Percentiles rank a stretch among this genome's conserved stretches.
Evolutionary conservation across 2,888 invertebrate genomes (phyloP).

Genomic region (Brachypterus glaber): DNA sequence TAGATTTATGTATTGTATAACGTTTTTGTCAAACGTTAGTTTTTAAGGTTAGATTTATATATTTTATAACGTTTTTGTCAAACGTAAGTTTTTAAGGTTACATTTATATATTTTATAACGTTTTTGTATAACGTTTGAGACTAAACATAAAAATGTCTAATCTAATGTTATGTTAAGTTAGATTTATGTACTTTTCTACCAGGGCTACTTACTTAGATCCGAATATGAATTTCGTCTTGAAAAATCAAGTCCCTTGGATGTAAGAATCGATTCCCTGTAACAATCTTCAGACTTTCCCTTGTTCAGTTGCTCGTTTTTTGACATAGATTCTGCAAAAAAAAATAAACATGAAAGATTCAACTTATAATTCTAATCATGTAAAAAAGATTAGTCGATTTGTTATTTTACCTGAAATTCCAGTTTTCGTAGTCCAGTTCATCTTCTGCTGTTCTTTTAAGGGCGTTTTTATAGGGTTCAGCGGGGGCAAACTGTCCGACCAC

Average conservation of each 20-base stretch:
- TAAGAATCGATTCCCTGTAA: constrained; percentile 43
- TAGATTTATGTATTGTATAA: too few species aligned
- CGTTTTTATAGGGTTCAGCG: constrained; percentile 40
- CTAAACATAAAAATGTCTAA: too few species aligned
- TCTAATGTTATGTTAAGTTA: too few species aligned
- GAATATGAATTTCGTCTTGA: constrained; percentile 65
- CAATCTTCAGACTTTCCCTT: constrained; percentile 35
- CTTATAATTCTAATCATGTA: too few species aligned
- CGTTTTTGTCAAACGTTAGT: too few species aligned
- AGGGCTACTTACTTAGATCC: constrained; percentile 57
- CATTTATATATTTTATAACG: too few species aligned
- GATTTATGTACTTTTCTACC: too few species aligned
- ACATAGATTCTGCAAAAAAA: constrained; percentile 9
- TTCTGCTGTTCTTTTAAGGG: constrained; percentile 43
- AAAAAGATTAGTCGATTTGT: constrained; percentile 4
- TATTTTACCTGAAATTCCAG: constrained; percentile 23
- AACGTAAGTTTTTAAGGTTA: too few species aligned
- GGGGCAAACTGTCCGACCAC: constrained; percentile 44
- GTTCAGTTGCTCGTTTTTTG: constrained; percentile 29
- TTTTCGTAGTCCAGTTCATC: constrained; percentile 30
- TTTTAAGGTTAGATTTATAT: too few species aligned
- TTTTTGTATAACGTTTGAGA: too few species aligned
- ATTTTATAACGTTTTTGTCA: too few species aligned
- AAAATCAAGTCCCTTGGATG: constrained; percentile 53
- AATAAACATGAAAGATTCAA: constrained; percentile 7